Base-by-base conservation (phyloP, 2,888 invertebrate genomes). In the Serrognathus titanus region DNA sequence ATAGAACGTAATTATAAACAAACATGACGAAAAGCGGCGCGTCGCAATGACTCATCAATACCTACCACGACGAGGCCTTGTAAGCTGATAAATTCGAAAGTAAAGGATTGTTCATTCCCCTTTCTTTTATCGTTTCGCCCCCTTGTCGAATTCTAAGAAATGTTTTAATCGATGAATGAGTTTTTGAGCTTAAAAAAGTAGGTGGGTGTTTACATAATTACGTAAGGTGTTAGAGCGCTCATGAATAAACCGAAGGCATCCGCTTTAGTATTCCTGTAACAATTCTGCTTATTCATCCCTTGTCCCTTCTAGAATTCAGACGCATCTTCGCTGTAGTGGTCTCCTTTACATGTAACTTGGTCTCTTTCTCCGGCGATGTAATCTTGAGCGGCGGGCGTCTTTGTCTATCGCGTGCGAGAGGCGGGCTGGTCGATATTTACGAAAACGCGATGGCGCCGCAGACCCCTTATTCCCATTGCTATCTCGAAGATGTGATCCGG, bases 361-460 rank as follows among this genome's bases (percentile, higher is more conserved):
- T 40, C 40, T 11, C 12, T 43, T 43, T 43, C 43, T 11, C 16
- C 43, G 43, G 5, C 43, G 43, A 43, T 43, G 43, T 43, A 16
- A 43, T 43, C 43, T 43, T 8, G 13, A 43, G 13, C 16, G 13
- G 7, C 10, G 10, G 13, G 16, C 20, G 10, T 43, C 43, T 43
- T 43, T 43, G 43, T 43, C 43, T 43, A 13, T 20, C 43, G 43
- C 43, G 12, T 13, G 20, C 16, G 9, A 11, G 20, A 8, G 16
- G 16, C 16, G 16, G 16, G 1, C 2, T 8, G 20, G 20, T 43
- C 43, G 43, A 43, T 43, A 43, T 11, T 43, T 16, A 16, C 43
- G 43, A 43, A 43, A 43, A 43, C 12, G 20, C 43, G 43, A 43
- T 43, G 43, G 43, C 43, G 43, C 43, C 43, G 12, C 43, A 43